Evolutionary conservation across 2,888 invertebrate species (phyloP), one percentile per base, ranked within the genome.

Genomic region (Sphaeridia pumilis): DNA sequence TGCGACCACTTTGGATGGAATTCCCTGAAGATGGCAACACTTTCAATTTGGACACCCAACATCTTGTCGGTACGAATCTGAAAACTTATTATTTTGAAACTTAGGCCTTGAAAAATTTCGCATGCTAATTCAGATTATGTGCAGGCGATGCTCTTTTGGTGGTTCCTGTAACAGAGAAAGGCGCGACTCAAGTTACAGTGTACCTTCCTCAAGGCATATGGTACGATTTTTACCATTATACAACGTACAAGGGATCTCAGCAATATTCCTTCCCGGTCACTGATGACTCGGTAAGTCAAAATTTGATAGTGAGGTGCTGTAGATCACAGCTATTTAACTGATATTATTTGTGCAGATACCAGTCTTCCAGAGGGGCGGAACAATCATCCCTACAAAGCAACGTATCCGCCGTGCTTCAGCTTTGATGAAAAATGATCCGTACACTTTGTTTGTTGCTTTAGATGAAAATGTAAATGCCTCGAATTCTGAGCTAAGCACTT

Each of bases 321-420:
- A n/a, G n/a, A n/a, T n/a, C n/a, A n/a, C n/a, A n/a, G n/a, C n/a
- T n/a, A n/a, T n/a, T n/a, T n/a, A n/a, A n/a, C n/a, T n/a, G n/a
- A n/a, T n/a, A n/a, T n/a, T n/a, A n/a, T n/a, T n/a, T n/a, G n/a
- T 41, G 20, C 67, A 89, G 83, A 84, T 90, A 65, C 94, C 97
- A 1, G 88, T 90, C 31, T 98, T 82, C 75, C 93, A 94, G 72
- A 76, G 87, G 60, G 93, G 93, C 46, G 98, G 98, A 1, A 77
- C 79, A 1, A 87, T 98, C 49, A 75, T 98, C 28, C 83, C 95
- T 0, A 82, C 87, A 61, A 92, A 93, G 72, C 87, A 92, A 72
- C 78, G 95, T 57, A 81, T 87, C 49, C 80, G 97, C 0, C 78
- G 95, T 38, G 79, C 93, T 0, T 82, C 94, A 0, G 74, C 80